These are phyloP conservation scores for Ophion ventricosus DNA, from an alignment of 2,888 invertebrate species.

Conservation along the genomic window DNA sequence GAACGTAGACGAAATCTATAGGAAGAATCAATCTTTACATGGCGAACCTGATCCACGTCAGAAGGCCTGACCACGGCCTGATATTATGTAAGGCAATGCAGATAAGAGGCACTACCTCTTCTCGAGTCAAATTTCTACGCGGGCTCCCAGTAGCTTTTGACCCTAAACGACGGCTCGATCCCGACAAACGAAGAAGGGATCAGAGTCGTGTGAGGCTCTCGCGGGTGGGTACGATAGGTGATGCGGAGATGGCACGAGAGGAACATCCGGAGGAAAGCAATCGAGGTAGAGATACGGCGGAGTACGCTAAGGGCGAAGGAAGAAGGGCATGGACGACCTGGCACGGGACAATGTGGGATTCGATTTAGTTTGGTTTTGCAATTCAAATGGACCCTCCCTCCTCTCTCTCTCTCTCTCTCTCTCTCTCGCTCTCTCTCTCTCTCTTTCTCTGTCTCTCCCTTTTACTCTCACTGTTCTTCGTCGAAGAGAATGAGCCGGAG, in stretches of 20 bases:
- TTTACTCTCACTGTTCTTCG: constrained; percentile 16
- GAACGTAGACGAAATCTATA: too few species aligned
- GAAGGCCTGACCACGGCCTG: too few species aligned
- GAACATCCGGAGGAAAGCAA: constrained; percentile 21
- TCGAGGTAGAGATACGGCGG: constrained; percentile 58
- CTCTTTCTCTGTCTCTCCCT: constrained; percentile 46
- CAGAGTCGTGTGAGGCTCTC: constrained; percentile 47
- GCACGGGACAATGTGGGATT: constrained; percentile 63
- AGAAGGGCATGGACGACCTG: constrained; percentile 29
- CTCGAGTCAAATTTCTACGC: too few species aligned
- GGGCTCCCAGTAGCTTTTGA: constrained; percentile 62
- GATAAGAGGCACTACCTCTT: too few species aligned
- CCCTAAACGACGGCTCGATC: constrained; percentile 76
- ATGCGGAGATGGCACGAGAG: constrained; percentile 40
- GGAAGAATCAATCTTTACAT: too few species aligned
- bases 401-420: constrained; percentile 52
- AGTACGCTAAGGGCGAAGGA: constrained; percentile 29
- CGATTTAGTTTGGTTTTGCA: constrained; percentile 75
- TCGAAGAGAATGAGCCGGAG: neutral
- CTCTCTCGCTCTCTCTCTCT: constrained; percentile 12
- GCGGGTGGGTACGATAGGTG: constrained; percentile 62
- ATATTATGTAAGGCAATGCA: too few species aligned
- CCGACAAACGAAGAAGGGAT: constrained; percentile 55
- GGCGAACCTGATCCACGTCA: too few species aligned
- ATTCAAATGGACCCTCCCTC: constrained; percentile 76